Evolutionary conservation across 2,797 vertebrate genomes (phyloP).

Genomic region (Fistularia tabacaria): DNA sequence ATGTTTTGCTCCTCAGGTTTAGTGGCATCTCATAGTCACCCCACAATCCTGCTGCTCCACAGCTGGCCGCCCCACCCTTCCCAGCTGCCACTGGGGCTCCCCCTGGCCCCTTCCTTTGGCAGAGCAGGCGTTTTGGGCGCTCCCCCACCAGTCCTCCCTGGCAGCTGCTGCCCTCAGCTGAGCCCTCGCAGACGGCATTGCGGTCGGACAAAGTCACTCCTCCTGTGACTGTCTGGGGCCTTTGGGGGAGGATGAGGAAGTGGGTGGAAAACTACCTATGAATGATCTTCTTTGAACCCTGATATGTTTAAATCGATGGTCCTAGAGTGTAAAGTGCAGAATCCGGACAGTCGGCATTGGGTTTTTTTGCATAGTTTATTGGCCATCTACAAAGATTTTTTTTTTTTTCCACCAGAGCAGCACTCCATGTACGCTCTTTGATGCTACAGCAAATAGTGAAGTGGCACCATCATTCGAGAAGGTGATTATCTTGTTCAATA

Average conservation of each 20-base stretch:
- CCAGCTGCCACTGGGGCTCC: slow-evolving; percentile 81
- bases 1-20: slow-evolving; percentile 48
- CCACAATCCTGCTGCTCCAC: slow-evolving; percentile 78
- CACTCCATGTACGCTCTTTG: too few species aligned
- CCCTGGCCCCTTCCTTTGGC: slow-evolving; percentile 72
- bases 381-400: too few species aligned
- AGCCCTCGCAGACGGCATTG: slow-evolving; percentile 71
- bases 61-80: slow-evolving; percentile 79
- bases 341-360: too few species aligned
- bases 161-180: slow-evolving; percentile 76
- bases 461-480: slow-evolving; percentile 65
- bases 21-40: slow-evolving; percentile 68
- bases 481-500: slow-evolving; percentile 76
- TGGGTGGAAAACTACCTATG: slow-evolving; percentile 51
- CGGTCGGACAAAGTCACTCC: slow-evolving; percentile 81
- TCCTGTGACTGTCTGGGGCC: slow-evolving; percentile 72
- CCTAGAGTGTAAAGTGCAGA: not conserved
- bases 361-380: too few species aligned
- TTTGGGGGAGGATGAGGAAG: slow-evolving; percentile 58
- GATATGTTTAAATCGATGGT: slow-evolving; percentile 20
- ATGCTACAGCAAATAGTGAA: slow-evolving; percentile 2
- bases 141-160: slow-evolving; percentile 76
- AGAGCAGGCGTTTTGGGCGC: slow-evolving; percentile 70
- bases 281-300: slow-evolving; percentile 38
- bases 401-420: too few species aligned